Conservation (phyloP, 2,113 vertebrate genomes). For the Sarotherodon lohbergeri region DNA sequence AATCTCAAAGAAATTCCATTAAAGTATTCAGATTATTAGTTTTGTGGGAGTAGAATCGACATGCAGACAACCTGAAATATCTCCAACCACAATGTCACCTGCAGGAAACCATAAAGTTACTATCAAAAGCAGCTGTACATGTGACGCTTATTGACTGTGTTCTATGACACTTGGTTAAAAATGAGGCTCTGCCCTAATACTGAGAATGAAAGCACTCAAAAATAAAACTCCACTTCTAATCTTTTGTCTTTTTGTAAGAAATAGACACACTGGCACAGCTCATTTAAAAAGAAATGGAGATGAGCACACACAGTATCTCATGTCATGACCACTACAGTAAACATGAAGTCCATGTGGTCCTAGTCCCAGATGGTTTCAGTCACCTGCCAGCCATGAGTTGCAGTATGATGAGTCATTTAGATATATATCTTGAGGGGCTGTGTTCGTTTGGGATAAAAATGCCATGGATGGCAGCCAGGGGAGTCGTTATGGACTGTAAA, state of each 20-base stretch:
- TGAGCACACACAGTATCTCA: neutral
- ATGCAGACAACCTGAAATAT: neutral
- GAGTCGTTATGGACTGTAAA: slow-evolving; percentile 3
- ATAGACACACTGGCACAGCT: neutral
- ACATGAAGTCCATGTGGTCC: neutral
- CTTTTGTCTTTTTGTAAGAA: neutral
- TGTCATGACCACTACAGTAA: neutral
- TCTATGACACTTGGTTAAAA: neutral
- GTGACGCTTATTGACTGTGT: neutral
- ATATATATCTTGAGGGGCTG: neutral
- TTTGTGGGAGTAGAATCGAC: neutral
- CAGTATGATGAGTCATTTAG: slow-evolving; percentile 24
- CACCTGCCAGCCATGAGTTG: slow-evolving; percentile 15
- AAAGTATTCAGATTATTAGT: neutral
- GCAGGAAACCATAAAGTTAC: neutral
- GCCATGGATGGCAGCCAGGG: slow-evolving; percentile 4
- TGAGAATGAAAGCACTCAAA: neutral
- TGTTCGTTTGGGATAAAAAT: slow-evolving; percentile 10
- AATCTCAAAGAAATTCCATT: neutral
- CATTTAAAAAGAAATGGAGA: neutral
- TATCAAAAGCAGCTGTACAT: neutral
- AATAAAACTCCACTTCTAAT: neutral
- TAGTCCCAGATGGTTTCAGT: slow-evolving; percentile 23
- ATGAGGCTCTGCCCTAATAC: neutral
- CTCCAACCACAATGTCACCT: neutral